Base-by-base conservation (phyloP, 2,888 invertebrate genomes). In the Sphinx pinastri region DNA sequence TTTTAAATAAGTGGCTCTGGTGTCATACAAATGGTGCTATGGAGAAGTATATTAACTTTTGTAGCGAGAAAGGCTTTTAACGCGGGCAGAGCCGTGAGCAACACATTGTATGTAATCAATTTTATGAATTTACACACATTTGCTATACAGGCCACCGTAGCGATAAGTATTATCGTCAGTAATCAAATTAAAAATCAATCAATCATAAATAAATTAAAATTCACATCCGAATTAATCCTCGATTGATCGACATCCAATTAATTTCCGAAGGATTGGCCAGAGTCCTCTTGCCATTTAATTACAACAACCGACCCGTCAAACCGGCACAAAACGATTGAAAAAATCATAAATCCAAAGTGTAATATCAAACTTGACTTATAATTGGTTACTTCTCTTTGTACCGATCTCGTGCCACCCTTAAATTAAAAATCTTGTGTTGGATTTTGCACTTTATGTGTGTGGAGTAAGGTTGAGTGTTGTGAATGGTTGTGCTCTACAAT, bases 321-420 rank as follows among this genome's bases (percentile, higher is more conserved):
- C 87, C 88, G 85, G 82, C 84, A 89, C 90, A 85, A 92, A 90
- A 87, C 92, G 86, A 87, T 88, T 90, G 86, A 89, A 91, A 90
- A 93, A 92, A 91, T 91, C 91, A 90, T 90, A 91, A 89, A 85
- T 85, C 85, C 87, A 86, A 90, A 88, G 89, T 89, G 87, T 89
- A 89, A 92, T 91, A 92, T 91, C 90, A 92, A 89, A 92, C 89
- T 88, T 84, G 83, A 84, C 84, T 89, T 91, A 90, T 93, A 94
- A 94, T 94, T 94, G 93, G 92, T 86, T 86, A 87, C 80, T 85
- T 78, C 81, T 84, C 84, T 82, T 78, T 85, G 83, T 82, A 80
- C 74, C 59, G 74, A 74, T 73, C 77, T 68, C 77, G 75, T 80
- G 77, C 82, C 79, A 63, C 63, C 63, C 63, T 81, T 85, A 84